phyloP scores from a whole-genome alignment of 2,888 invertebrate species.

The Brenthis ino region DNA sequence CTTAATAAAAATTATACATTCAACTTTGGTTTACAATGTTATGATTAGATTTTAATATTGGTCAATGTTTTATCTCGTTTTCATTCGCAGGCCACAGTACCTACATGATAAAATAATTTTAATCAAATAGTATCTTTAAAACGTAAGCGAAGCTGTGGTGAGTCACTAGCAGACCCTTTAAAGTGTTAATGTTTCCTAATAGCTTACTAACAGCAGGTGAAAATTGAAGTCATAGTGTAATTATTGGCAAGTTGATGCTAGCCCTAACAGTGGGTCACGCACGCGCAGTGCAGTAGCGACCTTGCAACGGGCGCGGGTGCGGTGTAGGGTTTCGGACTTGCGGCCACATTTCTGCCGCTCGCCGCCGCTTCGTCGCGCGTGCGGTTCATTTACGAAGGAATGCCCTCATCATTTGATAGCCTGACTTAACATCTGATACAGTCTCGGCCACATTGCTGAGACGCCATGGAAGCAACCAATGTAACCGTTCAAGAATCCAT shows the following conservation, averaged over 20 bases:
- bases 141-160: too few relatives aligned
- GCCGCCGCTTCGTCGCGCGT: slow-evolving; percentile 58
- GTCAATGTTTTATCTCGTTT: too few relatives aligned
- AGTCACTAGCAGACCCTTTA: too few relatives aligned
- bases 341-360: slow-evolving; percentile 74
- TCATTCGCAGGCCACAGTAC: too few relatives aligned
- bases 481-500: slow-evolving; percentile 49
- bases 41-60: too few relatives aligned
- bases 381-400: slow-evolving; percentile 74
- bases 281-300: slow-evolving; percentile 78
- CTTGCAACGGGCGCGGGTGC: slow-evolving; percentile 57
- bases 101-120: too few relatives aligned
- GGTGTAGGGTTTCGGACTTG: slow-evolving; percentile 71
- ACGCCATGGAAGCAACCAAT: slow-evolving; percentile 61
- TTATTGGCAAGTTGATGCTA: slow-evolving; percentile 27
- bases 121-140: too few relatives aligned
- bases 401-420: slow-evolving; percentile 73
- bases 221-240: slow-evolving; percentile 38
- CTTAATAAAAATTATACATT: too few relatives aligned
- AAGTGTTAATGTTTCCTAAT: too few relatives aligned
- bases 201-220: too few relatives aligned
- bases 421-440: slow-evolving; percentile 69
- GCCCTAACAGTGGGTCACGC: slow-evolving; percentile 55
- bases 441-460: slow-evolving; percentile 65
- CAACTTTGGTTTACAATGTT: too few relatives aligned